Percentiles rank a stretch among this genome's conserved stretches.
Evolutionary conservation across 2,888 invertebrate species (phyloP).

Genomic region (Heteromyza rotundicornis): DNA sequence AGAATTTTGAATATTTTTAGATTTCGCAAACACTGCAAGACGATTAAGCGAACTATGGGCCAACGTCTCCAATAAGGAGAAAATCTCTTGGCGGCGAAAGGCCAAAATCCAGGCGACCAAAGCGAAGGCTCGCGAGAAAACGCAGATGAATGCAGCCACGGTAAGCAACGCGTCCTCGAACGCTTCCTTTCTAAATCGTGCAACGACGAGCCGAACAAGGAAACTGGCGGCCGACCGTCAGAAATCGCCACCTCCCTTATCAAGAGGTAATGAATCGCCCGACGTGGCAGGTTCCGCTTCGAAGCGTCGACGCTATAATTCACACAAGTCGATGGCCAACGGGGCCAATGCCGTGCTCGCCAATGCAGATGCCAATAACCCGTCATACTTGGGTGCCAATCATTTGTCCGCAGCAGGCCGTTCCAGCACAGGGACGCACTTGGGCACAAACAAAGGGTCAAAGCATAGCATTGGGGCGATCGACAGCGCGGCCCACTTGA

Average conservation of each 20-base stretch:
- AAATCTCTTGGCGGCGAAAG: conserved; percentile 80
- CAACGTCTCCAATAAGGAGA: conserved; percentile 72
- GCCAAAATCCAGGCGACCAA: conserved; percentile 67
- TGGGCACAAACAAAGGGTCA: conserved; percentile 42
- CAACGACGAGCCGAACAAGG: conserved; percentile 53
- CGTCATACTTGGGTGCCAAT: conserved; percentile 6
- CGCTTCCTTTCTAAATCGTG: conserved; percentile 47
- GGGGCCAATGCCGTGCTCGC: background rate
- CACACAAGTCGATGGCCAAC: conserved; percentile 26
- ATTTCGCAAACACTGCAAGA: conserved; percentile 84
- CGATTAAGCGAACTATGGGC: conserved; percentile 89
- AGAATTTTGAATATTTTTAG: conserved; percentile 54
- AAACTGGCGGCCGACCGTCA: conserved; percentile 51
- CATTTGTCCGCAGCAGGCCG: conserved; percentile 26
- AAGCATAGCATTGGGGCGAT: conserved; percentile 71
- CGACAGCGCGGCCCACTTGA: conserved; percentile 91
- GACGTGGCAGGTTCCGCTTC: conserved; percentile 13
- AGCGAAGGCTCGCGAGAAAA: conserved; percentile 40
- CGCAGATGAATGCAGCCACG: conserved; percentile 11
- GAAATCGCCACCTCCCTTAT: conserved; percentile 25
- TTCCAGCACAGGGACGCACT: conserved; percentile 37
- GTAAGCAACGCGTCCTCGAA: background rate
- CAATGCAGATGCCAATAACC: conserved; percentile 8
- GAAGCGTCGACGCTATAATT: conserved; percentile 31
- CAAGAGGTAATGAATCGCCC: background rate